Conservation (phyloP, 2,113 vertebrate genomes). For the Gorsachius goisagi region DNA sequence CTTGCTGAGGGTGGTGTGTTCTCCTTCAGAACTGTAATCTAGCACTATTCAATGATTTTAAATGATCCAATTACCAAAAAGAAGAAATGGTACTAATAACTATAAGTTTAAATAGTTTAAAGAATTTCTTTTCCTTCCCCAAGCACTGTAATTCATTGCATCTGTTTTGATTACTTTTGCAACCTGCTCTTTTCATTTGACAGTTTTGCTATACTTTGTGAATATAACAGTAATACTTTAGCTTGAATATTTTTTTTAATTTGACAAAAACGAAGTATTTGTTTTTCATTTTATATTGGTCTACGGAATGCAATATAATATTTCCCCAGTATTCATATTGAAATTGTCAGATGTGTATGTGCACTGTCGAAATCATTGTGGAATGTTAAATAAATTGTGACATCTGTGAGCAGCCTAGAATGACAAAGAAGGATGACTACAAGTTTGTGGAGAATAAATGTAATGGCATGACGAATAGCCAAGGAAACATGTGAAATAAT, state of each 20-base stretch:
- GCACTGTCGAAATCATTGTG: background rate
- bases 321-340: background rate
- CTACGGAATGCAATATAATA: background rate
- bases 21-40: background rate
- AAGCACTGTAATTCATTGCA: background rate
- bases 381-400: slow-evolving; percentile 36
- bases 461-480: background rate
- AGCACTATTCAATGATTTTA: background rate
- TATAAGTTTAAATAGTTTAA: background rate
- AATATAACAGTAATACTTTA: background rate
- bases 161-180: background rate
- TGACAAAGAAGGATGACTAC: background rate
- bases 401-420: background rate
- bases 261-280: background rate
- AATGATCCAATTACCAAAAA: background rate
- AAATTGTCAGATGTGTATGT: slow-evolving; percentile 13
- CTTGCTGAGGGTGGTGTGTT: background rate
- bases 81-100: background rate
- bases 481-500: background rate
- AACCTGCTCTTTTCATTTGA: background rate
- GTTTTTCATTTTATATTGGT: background rate
- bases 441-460: background rate
- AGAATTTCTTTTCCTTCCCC: background rate
- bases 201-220: background rate
- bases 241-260: background rate